These are phyloP conservation scores for Ceuthmochares aereus DNA, from an alignment of 2,113 vertebrate genomes.

Conservation along the genomic window DNA sequence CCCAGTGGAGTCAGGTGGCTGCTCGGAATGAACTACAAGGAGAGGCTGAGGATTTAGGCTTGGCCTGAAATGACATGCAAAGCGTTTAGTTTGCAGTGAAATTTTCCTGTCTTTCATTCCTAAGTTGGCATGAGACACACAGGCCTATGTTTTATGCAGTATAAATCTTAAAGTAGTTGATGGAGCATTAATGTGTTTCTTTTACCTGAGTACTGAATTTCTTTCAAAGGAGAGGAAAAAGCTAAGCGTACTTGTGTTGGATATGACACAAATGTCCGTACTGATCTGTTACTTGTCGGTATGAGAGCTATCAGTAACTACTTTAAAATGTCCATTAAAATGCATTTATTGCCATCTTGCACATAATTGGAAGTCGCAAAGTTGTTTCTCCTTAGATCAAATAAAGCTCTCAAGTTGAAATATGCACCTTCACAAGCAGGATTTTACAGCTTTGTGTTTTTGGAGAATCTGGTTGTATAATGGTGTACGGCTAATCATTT, in stretches of 20 bases:
- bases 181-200: constrained; percentile 20
- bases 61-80: neutral
- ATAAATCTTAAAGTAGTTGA: constrained; percentile 44
- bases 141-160: constrained; percentile 4
- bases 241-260: neutral
- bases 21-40: fast-evolving
- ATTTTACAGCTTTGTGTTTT: constrained; percentile 21
- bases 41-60: neutral
- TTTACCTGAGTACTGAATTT: neutral
- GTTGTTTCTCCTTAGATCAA: constrained; percentile 13
- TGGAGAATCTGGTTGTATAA: neutral
- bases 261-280: neutral
- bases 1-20: neutral
- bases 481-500: constrained; percentile 29
- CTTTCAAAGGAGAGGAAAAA: neutral
- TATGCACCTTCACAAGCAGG: neutral
- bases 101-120: constrained; percentile 1
- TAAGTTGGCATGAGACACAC: neutral
- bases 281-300: neutral
- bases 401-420: constrained; percentile 26
- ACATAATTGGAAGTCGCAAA: neutral
- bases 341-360: constrained; percentile 20
- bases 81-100: neutral
- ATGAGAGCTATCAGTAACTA: constrained; percentile 13
- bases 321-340: constrained; percentile 34